Percentiles rank a stretch among this genome's conserved stretches.
Evolutionary conservation across 1,140 invertebrate species (phyloP).

Genomic region (Eriocheir sinensis): DNA sequence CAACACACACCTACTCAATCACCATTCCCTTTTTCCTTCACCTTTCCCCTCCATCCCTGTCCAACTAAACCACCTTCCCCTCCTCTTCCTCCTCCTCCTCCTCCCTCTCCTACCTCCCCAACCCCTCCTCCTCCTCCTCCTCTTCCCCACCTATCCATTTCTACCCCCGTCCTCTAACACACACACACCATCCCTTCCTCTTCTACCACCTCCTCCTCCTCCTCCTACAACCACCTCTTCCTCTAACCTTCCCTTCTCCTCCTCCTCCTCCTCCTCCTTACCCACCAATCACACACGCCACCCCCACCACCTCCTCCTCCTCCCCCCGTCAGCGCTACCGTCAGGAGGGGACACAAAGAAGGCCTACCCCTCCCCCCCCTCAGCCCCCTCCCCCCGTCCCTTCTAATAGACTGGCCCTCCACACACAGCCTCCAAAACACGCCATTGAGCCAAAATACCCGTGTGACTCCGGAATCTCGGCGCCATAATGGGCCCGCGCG

Average conservation of each 20-base stretch:
- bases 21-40: too few relatives aligned
- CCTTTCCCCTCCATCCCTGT: too few relatives aligned
- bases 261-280: neutral
- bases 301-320: neutral
- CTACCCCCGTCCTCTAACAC: too few relatives aligned
- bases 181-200: too few relatives aligned
- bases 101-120: too few relatives aligned
- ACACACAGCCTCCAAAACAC: conserved; percentile 45
- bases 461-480: conserved; percentile 59
- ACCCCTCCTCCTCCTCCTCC: too few relatives aligned
- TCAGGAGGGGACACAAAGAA: conserved; percentile 15
- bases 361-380: neutral
- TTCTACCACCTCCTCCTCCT: neutral
- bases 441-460: conserved; percentile 58
- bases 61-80: too few relatives aligned
- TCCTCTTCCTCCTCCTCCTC: too few relatives aligned
- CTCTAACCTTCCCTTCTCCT: too few relatives aligned
- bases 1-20: too few relatives aligned
- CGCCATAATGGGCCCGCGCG: conserved; percentile 27
- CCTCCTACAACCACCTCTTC: neutral
- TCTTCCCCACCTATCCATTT: too few relatives aligned
- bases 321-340: neutral
- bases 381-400: neutral
- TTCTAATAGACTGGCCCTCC: conserved; percentile 50
- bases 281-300: too few relatives aligned